Conservation (phyloP, 1,140 invertebrate genomes). For the Phortica variegata region DNA sequence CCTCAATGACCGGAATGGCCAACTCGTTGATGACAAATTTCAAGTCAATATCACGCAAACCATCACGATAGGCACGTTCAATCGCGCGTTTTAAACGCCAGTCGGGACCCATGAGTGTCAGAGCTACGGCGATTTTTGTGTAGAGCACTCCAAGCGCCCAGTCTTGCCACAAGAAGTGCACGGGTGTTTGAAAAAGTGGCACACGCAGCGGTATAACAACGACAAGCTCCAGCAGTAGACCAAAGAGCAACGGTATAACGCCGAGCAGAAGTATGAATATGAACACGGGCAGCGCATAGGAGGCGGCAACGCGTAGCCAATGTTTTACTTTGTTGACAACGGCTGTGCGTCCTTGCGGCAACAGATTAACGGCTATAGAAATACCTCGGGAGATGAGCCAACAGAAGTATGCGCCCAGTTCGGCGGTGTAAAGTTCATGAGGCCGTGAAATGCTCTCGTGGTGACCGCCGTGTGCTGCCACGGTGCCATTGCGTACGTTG, state of each 20-base stretch:
- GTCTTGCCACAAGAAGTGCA: slow-evolving; percentile 95
- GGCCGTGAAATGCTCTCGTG: slow-evolving; percentile 68
- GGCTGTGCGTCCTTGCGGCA: slow-evolving; percentile 81
- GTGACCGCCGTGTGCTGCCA: slow-evolving; percentile 34
- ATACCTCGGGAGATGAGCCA: slow-evolving; percentile 81
- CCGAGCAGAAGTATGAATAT: slow-evolving; percentile 77
- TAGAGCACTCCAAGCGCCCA: slow-evolving; percentile 96
- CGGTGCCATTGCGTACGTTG: too few species aligned
- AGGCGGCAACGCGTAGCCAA: slow-evolving; percentile 69
- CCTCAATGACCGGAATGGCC: slow-evolving; percentile 85
- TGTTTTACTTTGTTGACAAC: slow-evolving; percentile 73
- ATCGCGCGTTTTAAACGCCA: slow-evolving; percentile 89
- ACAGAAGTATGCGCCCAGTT: slow-evolving; percentile 84
- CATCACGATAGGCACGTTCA: slow-evolving; percentile 87
- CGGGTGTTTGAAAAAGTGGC: slow-evolving; percentile 89
- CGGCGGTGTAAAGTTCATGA: slow-evolving; percentile 95
- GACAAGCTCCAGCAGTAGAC: slow-evolving; percentile 86
- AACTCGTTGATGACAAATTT: slow-evolving; percentile 82
- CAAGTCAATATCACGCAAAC: slow-evolving; percentile 89
- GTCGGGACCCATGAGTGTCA: slow-evolving; percentile 97
- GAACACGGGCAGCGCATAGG: slow-evolving; percentile 68
- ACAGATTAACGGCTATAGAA: slow-evolving; percentile 79
- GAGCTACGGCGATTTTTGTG: slow-evolving; percentile 95
- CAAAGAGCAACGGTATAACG: slow-evolving; percentile 89
- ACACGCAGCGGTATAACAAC: slow-evolving; percentile 91